Base-by-base conservation (phyloP, 2,888 invertebrate genomes). In the Polydesmus complanatus region DNA sequence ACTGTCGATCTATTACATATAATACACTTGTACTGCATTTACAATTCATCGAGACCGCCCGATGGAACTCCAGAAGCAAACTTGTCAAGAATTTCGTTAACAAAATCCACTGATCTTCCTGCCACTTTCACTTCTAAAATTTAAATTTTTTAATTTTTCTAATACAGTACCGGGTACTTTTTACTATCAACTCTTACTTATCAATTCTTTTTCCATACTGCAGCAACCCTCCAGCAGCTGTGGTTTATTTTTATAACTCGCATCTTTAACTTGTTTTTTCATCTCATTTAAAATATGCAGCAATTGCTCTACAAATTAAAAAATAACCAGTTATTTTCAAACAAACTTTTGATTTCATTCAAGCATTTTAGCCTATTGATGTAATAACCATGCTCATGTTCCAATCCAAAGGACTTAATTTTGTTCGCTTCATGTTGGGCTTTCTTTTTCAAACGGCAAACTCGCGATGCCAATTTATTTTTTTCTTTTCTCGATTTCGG, bases 401-500 rank as follows among this genome's bases (percentile, higher is more conserved):
- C 92, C 68, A 97, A 79, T 48, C 96, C 96, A 72, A 83, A 88
- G 1, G 96, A 77, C 77, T 96, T 96, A 61, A 97, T 83, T 77
- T 97, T 97, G 73, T 96, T 96, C 1, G 97, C 96, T 76, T 97
- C 97, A 73, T 97, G 96, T 72, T 96, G 96, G 2, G 97, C 97
- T 77, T 96, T 97, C 76, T 97, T 97, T 81, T 97, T 97, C 70
- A 97, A 79, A 47, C 96, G 83, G 73, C 96, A 97, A 37, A 95
- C 96, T 64, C 96, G 83, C 0, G 96, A 96, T 11, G 97, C 96
- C 60, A 96, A 78, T 76, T 96, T 96, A 74, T 97, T 97, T 73
- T 97, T 96, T 74, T 97, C 96, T 74, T 95, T 95, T 60, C 95
- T 81, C n/a, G 92, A 90, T 73, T 89, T 91, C 14, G 91, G 88